Percentiles rank a stretch among this genome's conserved stretches.
These are phyloP conservation scores for Melanostigma gelatinosum DNA, from an alignment of 2,113 vertebrate species.

Conservation along the genomic window DNA sequence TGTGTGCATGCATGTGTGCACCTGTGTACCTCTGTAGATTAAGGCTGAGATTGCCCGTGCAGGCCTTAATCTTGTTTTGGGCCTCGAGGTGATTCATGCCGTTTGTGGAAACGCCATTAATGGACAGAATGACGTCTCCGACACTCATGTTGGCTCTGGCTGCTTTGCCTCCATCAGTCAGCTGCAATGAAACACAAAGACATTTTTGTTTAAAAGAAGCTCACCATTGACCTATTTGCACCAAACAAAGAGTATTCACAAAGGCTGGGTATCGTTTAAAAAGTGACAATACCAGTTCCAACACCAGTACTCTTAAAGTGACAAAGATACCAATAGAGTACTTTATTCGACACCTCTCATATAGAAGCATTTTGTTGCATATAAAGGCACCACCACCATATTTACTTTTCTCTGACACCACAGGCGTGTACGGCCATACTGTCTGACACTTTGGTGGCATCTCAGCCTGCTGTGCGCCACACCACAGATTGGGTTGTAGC, in stretches of 20 bases:
- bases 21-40: slow-evolving; percentile 91
- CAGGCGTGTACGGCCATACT: background rate
- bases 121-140: slow-evolving; percentile 93
- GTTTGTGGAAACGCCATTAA: slow-evolving; percentile 90
- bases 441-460: background rate
- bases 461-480: background rate
- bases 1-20: slow-evolving; percentile 2
- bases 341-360: background rate
- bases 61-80: slow-evolving; percentile 98
- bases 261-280: background rate
- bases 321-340: background rate
- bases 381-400: background rate
- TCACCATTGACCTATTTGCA: background rate
- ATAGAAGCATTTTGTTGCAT: background rate
- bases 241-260: background rate
- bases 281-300: background rate
- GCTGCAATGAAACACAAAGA: slow-evolving; percentile 81
- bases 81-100: slow-evolving; percentile 98
- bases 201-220: background rate
- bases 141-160: slow-evolving; percentile 89
- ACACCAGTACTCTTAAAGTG: background rate
- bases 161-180: slow-evolving; percentile 95
- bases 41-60: slow-evolving; percentile 89
- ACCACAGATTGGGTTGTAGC: background rate
- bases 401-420: background rate